Evolutionary conservation across 2,113 vertebrate genomes (phyloP), one percentile per base, ranked within the genome.

Genomic region (Naja naja): DNA sequence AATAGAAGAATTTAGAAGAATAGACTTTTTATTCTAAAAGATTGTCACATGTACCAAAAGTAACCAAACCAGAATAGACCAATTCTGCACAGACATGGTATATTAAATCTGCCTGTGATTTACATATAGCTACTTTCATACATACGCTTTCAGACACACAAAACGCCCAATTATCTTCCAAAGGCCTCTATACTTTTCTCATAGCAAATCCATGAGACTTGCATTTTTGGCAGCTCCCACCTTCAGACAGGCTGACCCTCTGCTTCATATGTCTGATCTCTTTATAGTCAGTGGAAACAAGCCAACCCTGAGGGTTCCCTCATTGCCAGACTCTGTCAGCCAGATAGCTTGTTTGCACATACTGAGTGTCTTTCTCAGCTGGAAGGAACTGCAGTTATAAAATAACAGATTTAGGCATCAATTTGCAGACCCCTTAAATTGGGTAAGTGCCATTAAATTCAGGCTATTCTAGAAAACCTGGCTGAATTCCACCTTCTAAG

Each of bases 341-440:
- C 53, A 94, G 93, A 92, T 87, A 90, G 18, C 18, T 93, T 95
- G 64, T 91, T 91, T 52, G 64, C 88, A 92, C 95, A 90, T 54
- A 89, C 27, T 64, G 85, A 95, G 55, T 60, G 10, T 10, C 87
- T 94, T 96, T 64, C 93, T 93, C 43, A 91, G 47, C 0, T 30
- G 43, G 92, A 96, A 94, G 91, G 34, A 94, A 5, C 2, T 89
- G 11, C 47, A 86, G 69, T 93, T 49, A 87, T 85, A 93, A 90
- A 91, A 87, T 60, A 64, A 56, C 3, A 45, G 54, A 93, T 90
- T 86, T 86, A 86, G 22, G 88, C 92, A 93, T 64, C 89, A 85
- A 52, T 64, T 90, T 30, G 45, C 47, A 92, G 58, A 88, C 54
- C 18, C 58, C 14, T 34, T 74, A 25, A 25, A 60, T 23, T 93